Evolutionary conservation across 2,888 invertebrate species (phyloP), one percentile per base, ranked within the genome.

Genomic region (Cabera pusaria): DNA sequence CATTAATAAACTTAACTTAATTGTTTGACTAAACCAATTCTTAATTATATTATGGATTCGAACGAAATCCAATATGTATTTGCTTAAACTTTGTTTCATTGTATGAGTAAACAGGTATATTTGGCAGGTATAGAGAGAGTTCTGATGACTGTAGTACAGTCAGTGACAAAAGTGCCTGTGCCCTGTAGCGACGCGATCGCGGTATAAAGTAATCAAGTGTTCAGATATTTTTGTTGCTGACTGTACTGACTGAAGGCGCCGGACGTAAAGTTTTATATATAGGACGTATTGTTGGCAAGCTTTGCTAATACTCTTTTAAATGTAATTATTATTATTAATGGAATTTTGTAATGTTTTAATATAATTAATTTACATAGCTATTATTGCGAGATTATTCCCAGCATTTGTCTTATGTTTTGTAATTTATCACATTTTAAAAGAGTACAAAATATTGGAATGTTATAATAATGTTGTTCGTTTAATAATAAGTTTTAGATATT

Each of bases 401-500:
- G 61, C 67, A 68, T 67, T 59, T 77, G 76, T 79, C 80, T 64
- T 73, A 68, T 76, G 80, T 84, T 86, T 87, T 85, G 83, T 87
- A 85, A 86, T 86, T 87, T 87, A 86, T 86, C 82, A 82, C 84
- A 84, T 85, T 86, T 86, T 85, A 85, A n/a, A 50, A 86, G 85
- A 86, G 86, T 86, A 87, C 84, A 85, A 87, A 86, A 81, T 87
- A 86, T 87, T 83, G 83, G 85, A 83, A 84, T 83, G 87, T 87
- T 87, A 85, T 83, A 64, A 75, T 82, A 83, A 83, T 83, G 81
- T 87, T 87, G 84, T 85, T 87, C 78, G 66, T 70, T 66, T 85
- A 81, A 79, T 78, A 63, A 49, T 85, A 83, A 81, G 83, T 84
- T 86, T 85, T 86, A 85, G 84, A 85, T 64, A n/a, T n/a, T n/a